A percentile compares a stretch with the other conserved stretches of the same genome.
Evolutionary conservation across 2,888 invertebrate species (phyloP).

Genomic region (Spisula subtruncata): DNA sequence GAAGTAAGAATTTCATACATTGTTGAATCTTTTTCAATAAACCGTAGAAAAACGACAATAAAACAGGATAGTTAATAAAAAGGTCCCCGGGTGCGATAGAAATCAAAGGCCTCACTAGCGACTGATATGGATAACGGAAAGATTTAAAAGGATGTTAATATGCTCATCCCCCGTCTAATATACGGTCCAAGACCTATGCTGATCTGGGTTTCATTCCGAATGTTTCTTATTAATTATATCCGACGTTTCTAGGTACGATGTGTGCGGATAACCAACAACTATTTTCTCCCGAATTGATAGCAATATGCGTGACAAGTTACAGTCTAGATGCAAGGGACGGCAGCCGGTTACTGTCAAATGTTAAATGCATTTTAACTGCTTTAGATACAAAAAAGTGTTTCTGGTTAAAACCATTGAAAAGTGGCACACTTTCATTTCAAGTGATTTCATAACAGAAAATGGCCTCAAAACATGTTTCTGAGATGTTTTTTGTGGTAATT

Average conservation of each 20-base stretch:
- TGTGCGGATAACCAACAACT: conserved; percentile 27
- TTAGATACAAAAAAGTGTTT: conserved; percentile 11
- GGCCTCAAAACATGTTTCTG: not conserved
- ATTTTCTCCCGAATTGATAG: not conserved
- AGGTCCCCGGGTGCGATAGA: conserved; percentile 39
- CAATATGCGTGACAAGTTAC: not conserved
- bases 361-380: conserved; percentile 13
- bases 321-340: not conserved
- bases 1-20: conserved; percentile 63
- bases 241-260: conserved; percentile 20
- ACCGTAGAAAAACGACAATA: conserved; percentile 37
- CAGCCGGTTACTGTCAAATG: conserved; percentile 20
- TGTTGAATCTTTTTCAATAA: conserved; percentile 61
- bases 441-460: conserved; percentile 10
- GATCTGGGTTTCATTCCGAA: conserved; percentile 24
- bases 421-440: conserved; percentile 16
- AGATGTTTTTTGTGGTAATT: not conserved
- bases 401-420: not conserved
- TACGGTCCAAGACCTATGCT: not conserved
- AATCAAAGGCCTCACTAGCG: conserved; percentile 17
- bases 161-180: not conserved
- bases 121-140: conserved; percentile 29
- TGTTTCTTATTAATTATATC: conserved; percentile 25
- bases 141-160: not conserved
- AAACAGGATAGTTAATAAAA: conserved; percentile 26